Conservation (phyloP, 2,113 vertebrate species). For the Pelodiscus sinensis region DNA sequence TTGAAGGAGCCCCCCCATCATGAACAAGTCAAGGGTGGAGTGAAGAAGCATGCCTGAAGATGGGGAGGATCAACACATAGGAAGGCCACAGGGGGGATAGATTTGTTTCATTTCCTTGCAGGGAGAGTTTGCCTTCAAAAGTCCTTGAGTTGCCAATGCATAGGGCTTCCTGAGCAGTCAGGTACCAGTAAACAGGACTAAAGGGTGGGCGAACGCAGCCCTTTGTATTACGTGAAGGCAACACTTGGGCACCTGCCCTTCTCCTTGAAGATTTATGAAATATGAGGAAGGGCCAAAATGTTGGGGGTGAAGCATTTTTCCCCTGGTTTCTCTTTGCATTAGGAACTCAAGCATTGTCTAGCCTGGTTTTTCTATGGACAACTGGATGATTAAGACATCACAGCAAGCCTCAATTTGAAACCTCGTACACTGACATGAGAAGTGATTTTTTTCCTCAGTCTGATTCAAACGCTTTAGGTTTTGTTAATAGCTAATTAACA, state of each 20-base stretch:
- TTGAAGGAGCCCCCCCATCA: background rate
- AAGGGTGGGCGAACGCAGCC: background rate
- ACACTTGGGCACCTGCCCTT: background rate
- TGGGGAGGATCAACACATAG: background rate
- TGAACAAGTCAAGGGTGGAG: background rate
- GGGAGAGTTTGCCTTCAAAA: background rate
- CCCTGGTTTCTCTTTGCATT: background rate
- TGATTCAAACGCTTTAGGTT: slow-evolving; percentile 33
- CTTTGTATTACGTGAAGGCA: background rate
- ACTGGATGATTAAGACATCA: background rate
- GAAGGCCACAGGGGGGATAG: background rate
- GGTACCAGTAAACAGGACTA: background rate
- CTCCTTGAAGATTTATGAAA: background rate
- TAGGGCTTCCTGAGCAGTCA: background rate
- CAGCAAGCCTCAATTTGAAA: background rate
- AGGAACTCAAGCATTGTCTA: background rate
- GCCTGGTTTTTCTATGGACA: background rate
- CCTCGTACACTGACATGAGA: rapidly evolving
- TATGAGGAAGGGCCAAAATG: background rate
- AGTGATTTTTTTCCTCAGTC: slow-evolving; percentile 42
- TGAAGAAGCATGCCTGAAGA: background rate
- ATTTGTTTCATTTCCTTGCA: rapidly evolving
- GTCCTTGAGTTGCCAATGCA: rapidly evolving
- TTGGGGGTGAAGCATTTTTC: background rate
- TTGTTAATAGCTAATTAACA: slow-evolving; percentile 30